Percentiles rank a stretch among this genome's conserved stretches.
Evolutionary conservation across 1,140 invertebrate genomes (phyloP).

Genomic region (Brachionus calyciflorus): DNA sequence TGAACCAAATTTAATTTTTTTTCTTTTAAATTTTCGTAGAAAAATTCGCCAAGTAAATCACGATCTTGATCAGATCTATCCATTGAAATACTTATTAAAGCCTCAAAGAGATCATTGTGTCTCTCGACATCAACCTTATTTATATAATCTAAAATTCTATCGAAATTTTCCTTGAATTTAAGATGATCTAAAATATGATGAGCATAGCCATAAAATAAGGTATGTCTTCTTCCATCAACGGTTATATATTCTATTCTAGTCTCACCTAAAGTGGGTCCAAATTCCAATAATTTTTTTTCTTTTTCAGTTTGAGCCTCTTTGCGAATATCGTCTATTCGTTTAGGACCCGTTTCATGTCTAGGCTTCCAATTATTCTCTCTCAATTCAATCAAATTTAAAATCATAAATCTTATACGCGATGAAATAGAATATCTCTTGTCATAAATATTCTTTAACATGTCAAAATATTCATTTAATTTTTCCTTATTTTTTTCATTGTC

Average conservation of each 20-base stretch:
- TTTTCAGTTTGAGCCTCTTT: not conserved
- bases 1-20: not conserved
- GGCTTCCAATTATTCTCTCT: conserved; percentile 58
- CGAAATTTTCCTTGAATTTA: not conserved
- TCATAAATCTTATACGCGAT: conserved; percentile 82
- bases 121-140: not conserved
- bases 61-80: not conserved
- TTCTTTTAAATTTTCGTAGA: not conserved
- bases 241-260: not conserved
- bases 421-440: conserved; percentile 55
- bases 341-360: not conserved
- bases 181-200: conserved; percentile 21
- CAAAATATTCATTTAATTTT: conserved; percentile 7
- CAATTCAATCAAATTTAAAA: conserved; percentile 89
- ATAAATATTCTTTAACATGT: not conserved
- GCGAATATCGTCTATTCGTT: conserved; percentile 4
- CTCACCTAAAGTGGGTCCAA: not conserved
- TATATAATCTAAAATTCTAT: not conserved
- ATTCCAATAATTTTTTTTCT: not conserved
- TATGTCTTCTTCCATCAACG: not conserved
- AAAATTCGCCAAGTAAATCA: conserved; percentile 20
- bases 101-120: conserved; percentile 29
- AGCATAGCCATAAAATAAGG: conserved; percentile 5
- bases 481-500: conserved; percentile 19
- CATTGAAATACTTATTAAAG: conserved; percentile 14